phyloP scores from a whole-genome alignment of 2,113 vertebrate species.

The Leptocoma aspasia region DNA sequence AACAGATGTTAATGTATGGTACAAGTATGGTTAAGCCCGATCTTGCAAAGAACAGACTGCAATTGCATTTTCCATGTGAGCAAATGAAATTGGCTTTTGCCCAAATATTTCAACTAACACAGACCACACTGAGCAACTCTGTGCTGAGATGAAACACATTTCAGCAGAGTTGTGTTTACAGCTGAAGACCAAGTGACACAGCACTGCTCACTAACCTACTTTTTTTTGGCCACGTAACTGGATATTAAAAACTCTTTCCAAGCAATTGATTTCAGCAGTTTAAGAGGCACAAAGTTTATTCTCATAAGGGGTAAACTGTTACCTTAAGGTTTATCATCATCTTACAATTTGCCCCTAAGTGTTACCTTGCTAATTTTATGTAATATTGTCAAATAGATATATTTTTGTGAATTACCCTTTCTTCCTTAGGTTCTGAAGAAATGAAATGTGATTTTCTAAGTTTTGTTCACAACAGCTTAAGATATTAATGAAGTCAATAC shows the following conservation, averaged over 20 bases:
- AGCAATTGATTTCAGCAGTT: background rate
- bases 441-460: background rate
- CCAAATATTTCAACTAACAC: background rate
- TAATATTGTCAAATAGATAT: background rate
- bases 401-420: background rate
- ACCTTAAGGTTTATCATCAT: background rate
- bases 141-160: background rate
- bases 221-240: background rate
- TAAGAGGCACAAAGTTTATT: background rate
- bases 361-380: background rate
- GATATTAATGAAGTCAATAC: background rate
- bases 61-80: background rate
- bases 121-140: background rate
- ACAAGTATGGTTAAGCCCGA: rapidly evolving
- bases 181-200: background rate
- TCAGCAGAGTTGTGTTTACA: background rate
- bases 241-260: background rate
- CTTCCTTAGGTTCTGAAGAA: background rate
- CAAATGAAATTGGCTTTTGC: background rate
- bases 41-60: background rate
- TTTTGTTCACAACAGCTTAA: background rate
- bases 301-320: background rate
- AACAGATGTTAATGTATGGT: background rate
- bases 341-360: background rate
- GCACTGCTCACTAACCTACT: background rate